Conservation (phyloP, 2,797 vertebrate species). For the Tenualosa thibaudeaui region DNA sequence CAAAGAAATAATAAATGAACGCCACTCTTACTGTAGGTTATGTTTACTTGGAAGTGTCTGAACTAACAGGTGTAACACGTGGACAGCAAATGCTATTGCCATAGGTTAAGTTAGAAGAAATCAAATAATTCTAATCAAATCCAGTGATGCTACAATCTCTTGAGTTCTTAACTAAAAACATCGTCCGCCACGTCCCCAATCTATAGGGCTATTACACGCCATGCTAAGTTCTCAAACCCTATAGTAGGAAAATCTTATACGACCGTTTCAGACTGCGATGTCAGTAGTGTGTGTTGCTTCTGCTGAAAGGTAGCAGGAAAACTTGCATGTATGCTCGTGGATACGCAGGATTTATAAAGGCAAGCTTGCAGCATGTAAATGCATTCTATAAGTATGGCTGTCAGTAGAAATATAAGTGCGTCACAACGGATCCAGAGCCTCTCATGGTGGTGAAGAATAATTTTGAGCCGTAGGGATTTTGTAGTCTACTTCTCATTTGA, state of each 20-base stretch:
- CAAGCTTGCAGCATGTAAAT: slow-evolving; percentile 52
- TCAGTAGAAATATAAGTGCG: slow-evolving; percentile 46
- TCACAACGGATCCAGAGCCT: neutral
- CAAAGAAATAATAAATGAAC: neutral
- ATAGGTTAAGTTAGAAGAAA: neutral
- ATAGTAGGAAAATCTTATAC: neutral
- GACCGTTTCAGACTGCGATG: neutral
- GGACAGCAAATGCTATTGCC: neutral
- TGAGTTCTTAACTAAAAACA: neutral
- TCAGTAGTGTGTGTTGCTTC: neutral
- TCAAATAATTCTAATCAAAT: neutral
- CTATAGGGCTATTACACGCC: neutral
- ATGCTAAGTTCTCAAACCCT: neutral
- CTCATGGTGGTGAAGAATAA: neutral
- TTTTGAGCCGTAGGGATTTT: neutral
- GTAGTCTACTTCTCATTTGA: neutral
- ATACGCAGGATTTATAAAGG: neutral
- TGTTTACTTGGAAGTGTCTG: neutral
- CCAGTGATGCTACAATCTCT: neutral
- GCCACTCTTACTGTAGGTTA: neutral
- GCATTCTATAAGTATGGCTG: slow-evolving; percentile 62
- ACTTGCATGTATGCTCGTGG: neutral
- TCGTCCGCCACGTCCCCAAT: neutral
- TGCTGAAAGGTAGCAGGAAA: neutral
- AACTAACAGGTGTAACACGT: neutral